Conservation (phyloP, 2,113 vertebrate species). For the Ascaphus truei region DNA sequence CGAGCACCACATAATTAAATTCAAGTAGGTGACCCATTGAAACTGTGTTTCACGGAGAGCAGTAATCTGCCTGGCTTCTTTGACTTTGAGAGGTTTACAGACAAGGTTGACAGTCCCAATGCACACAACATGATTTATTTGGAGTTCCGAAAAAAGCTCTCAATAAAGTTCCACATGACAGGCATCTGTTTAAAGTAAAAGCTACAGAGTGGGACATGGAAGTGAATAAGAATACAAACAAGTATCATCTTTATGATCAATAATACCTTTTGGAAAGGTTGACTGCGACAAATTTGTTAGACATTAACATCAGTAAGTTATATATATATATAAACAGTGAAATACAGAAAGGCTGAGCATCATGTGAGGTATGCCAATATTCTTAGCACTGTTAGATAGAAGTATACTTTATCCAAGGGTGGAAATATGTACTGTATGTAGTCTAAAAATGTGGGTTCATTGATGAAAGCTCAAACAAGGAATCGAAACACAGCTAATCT, state of each 20-base stretch:
- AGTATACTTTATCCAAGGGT: too few species aligned
- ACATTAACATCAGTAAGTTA: conserved; percentile 23
- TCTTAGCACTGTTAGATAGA: too few species aligned
- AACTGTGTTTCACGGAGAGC: conserved; percentile 32
- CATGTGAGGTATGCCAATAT: too few species aligned
- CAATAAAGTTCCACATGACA: conserved; percentile 70
- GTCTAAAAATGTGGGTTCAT: too few species aligned
- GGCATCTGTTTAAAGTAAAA: conserved; percentile 56
- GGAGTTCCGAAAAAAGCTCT: conserved; percentile 63
- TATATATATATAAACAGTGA: too few species aligned
- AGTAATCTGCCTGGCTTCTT: conserved; percentile 50
- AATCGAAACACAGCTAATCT: too few species aligned
- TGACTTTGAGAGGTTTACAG: conserved; percentile 68
- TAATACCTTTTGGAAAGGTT: conserved; percentile 36
- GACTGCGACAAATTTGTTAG: conserved; percentile 34
- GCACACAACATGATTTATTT: conserved; percentile 63
- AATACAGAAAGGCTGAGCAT: too few species aligned
- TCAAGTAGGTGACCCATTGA: conserved; percentile 42
- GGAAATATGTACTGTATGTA: too few species aligned
- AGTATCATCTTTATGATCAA: conserved; percentile 34
- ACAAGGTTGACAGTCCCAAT: conserved; percentile 59
- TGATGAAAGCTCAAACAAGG: too few species aligned
- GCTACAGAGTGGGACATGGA: conserved; percentile 42
- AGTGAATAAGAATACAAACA: conserved; percentile 49
- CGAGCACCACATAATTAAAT: too few species aligned